Conservation (phyloP, 2,797 vertebrate species). For the Calcarius lapponicus region DNA sequence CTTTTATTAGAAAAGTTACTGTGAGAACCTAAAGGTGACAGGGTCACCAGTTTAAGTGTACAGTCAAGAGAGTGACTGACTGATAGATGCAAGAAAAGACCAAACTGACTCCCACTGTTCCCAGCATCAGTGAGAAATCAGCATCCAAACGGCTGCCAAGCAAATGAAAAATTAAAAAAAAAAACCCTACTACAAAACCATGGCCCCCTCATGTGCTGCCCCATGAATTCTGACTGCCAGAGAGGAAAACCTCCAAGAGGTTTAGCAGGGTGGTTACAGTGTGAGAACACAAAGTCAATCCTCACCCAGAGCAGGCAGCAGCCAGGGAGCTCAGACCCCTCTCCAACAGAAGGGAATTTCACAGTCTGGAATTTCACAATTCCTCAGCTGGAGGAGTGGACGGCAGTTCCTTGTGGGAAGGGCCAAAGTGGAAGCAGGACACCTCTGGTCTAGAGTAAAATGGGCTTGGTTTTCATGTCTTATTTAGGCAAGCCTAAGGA, state of each 20-base stretch:
- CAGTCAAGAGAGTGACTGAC: not conserved
- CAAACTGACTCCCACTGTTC: not conserved
- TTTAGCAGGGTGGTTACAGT: not conserved
- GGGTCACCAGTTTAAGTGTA: not conserved
- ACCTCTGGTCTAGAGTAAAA: not conserved
- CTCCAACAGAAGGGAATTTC: not conserved
- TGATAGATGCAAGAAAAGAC: not conserved
- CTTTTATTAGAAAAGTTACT: not conserved
- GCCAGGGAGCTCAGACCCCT: not conserved
- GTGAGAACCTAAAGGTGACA: not conserved
- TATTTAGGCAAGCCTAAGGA: not conserved
- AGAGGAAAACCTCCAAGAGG: not conserved
- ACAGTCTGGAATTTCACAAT: not conserved
- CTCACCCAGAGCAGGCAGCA: not conserved
- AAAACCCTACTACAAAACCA: not conserved
- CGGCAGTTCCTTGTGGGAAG: not conserved
- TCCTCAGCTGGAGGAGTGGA: not conserved
- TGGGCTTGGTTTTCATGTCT: not conserved
- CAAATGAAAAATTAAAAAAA: not conserved
- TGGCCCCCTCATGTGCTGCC: not conserved
- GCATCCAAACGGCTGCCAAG: not conserved
- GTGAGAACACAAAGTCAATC: rapidly evolving
- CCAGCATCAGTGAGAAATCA: not conserved
- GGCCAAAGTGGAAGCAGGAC: not conserved
- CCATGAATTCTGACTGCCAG: not conserved